A percentile compares a stretch with the other conserved stretches of the same genome.
Evolutionary conservation across 2,797 vertebrate species (phyloP).

Genomic region (Liparis tanakae): DNA sequence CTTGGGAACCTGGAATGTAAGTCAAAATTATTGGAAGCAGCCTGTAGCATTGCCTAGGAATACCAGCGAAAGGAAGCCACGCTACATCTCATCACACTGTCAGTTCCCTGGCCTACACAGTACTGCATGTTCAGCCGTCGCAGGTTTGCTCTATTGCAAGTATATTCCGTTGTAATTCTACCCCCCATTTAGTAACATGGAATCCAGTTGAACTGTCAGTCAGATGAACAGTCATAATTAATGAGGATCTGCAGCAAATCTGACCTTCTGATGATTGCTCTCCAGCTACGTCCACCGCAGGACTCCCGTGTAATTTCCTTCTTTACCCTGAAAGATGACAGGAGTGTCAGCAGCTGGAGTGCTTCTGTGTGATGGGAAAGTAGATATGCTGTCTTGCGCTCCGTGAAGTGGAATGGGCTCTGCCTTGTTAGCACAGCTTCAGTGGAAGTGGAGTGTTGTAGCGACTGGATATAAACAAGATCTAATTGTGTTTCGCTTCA

Average conservation of each 20-base stretch:
- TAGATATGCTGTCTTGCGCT: slow-evolving; percentile 38
- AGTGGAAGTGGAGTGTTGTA: slow-evolving; percentile 18
- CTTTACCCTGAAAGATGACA: slow-evolving; percentile 62
- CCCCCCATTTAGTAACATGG: slow-evolving; percentile 23
- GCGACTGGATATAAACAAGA: slow-evolving; percentile 31
- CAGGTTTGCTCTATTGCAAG: slow-evolving; percentile 41
- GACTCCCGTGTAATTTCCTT: slow-evolving; percentile 63
- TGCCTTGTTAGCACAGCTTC: slow-evolving; percentile 15
- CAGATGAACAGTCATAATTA: slow-evolving; percentile 63
- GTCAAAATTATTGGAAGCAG: slow-evolving; percentile 54
- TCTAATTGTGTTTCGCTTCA: slow-evolving; percentile 10
- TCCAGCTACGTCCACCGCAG: slow-evolving; percentile 60
- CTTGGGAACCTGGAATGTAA: slow-evolving; percentile 25
- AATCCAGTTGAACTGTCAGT: slow-evolving; percentile 35
- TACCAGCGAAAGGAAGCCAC: slow-evolving; percentile 19
- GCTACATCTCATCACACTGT: slow-evolving; percentile 5
- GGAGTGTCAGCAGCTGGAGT: slow-evolving; percentile 52
- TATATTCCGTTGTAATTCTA: slow-evolving; percentile 24
- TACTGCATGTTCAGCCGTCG: slow-evolving; percentile 8
- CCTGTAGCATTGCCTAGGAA: slow-evolving; percentile 23
- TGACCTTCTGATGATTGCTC: slow-evolving; percentile 72
- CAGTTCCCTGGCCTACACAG: neutral
- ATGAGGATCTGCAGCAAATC: slow-evolving; percentile 56
- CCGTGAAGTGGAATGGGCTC: slow-evolving; percentile 28
- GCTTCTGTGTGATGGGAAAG: slow-evolving; percentile 50